Percentiles rank a stretch among this genome's conserved stretches.
These are phyloP conservation scores for Thyatira batis DNA, from an alignment of 2,888 invertebrate genomes.

Conservation along the genomic window DNA sequence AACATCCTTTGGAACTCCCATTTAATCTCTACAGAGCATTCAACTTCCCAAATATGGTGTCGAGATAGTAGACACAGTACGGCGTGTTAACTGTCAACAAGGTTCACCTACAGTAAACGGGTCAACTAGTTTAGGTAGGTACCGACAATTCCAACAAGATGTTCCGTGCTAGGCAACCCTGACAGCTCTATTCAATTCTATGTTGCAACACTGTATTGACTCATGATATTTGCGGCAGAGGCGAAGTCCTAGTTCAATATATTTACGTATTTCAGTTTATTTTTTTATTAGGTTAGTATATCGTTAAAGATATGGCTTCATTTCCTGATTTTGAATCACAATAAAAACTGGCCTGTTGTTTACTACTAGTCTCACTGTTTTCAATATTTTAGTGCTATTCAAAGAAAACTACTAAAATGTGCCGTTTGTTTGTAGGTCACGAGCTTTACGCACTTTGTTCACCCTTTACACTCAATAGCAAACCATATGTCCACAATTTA, in stretches of 20 bases:
- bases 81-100: constrained; percentile 31
- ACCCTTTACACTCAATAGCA: not conserved
- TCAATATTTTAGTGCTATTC: too few species aligned
- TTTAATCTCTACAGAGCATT: not conserved
- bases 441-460: not conserved
- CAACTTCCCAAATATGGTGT: constrained; percentile 1
- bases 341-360: too few species aligned
- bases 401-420: not conserved
- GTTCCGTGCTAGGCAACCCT: constrained; percentile 8
- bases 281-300: not conserved
- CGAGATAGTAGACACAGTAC: constrained; percentile 20
- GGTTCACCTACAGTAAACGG: constrained; percentile 31
- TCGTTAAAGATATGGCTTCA: too few species aligned
- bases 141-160: constrained; percentile 26
- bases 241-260: not conserved
- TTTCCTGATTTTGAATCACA: not conserved
- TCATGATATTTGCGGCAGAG: not conserved
- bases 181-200: constrained; percentile 15
- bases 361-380: too few species aligned
- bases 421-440: not conserved
- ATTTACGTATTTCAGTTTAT: not conserved
- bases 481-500: not conserved
- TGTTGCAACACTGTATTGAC: constrained; percentile 1
- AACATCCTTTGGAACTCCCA: not conserved
- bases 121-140: constrained; percentile 32